Evolutionary conservation across 2,797 vertebrate genomes (phyloP).

Genomic region (Parotocinclus haroldoi): DNA sequence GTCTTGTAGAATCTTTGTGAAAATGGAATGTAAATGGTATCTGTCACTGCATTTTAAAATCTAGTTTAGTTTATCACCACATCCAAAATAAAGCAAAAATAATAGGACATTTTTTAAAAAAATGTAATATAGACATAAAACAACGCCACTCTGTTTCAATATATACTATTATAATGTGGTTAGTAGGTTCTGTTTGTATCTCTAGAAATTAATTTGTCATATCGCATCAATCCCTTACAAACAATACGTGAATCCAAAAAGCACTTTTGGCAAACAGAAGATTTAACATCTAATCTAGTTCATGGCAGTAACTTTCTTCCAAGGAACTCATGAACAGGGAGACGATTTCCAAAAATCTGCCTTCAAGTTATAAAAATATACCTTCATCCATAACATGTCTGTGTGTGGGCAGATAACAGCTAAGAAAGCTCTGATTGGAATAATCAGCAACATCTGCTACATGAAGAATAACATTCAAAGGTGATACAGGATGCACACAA

Average conservation of each 20-base stretch:
- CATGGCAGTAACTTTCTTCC: slow-evolving; percentile 28
- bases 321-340: slow-evolving; percentile 59
- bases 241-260: slow-evolving; percentile 36
- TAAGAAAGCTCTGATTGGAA: slow-evolving; percentile 56
- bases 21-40: no score
- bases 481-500: slow-evolving; percentile 52
- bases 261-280: slow-evolving; percentile 34
- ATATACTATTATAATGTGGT: slow-evolving; percentile 9
- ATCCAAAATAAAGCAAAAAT: slow-evolving; percentile 42
- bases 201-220: slow-evolving; percentile 20
- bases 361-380: slow-evolving; percentile 55
- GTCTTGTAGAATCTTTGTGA: no score
- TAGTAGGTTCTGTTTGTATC: slow-evolving; percentile 26
- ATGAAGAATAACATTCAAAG: slow-evolving; percentile 59
- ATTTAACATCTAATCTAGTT: slow-evolving; percentile 30
- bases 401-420: slow-evolving; percentile 44
- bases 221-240: slow-evolving; percentile 35
- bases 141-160: slow-evolving; percentile 8
- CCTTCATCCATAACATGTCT: slow-evolving; percentile 52
- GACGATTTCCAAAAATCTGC: slow-evolving; percentile 70
- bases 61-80: no score
- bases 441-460: slow-evolving; percentile 70
- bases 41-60: no score
- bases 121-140: slow-evolving; percentile 30
- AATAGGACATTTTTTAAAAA: slow-evolving; percentile 23